These are phyloP conservation scores for Temnopleurus reevesii DNA, from an alignment of 53 echinoderm and acorn worm genomes.

Conservation along the genomic window DNA sequence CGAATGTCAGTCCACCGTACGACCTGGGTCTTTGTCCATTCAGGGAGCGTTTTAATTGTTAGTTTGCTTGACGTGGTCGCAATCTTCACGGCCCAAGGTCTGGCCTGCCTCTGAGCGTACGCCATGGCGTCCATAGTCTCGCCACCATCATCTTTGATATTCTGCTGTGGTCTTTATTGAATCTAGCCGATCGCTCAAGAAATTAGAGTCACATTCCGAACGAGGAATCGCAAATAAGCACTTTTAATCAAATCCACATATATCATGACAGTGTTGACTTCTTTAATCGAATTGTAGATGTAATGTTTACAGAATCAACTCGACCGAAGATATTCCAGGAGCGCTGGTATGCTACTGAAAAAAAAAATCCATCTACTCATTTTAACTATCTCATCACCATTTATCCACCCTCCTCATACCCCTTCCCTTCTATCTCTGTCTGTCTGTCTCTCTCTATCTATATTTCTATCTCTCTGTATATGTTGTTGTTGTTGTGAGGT, in stretches of 20 bases:
- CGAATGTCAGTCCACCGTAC: no score
- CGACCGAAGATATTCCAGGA: constrained; percentile 1
- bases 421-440: background rate
- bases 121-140: no score
- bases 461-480: background rate
- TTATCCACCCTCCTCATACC: background rate
- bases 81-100: no score
- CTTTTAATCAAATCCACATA: constrained; percentile 59
- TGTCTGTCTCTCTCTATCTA: background rate
- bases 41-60: no score
- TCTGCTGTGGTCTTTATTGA: constrained; percentile 23
- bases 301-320: constrained; percentile 49
- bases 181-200: constrained; percentile 53
- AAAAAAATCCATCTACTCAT: background rate
- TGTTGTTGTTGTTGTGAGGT: background rate
- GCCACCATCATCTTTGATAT: background rate
- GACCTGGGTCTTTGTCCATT: no score
- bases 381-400: background rate
- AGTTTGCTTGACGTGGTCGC: no score
- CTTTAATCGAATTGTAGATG: constrained; percentile 56
- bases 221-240: constrained; percentile 56
- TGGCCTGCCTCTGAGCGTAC: no score
- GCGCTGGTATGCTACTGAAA: background rate
- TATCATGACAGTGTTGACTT: constrained; percentile 53
- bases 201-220: constrained; percentile 35